Conservation (phyloP, 2,113 vertebrate genomes). For the Leptobrachium leishanense region DNA sequence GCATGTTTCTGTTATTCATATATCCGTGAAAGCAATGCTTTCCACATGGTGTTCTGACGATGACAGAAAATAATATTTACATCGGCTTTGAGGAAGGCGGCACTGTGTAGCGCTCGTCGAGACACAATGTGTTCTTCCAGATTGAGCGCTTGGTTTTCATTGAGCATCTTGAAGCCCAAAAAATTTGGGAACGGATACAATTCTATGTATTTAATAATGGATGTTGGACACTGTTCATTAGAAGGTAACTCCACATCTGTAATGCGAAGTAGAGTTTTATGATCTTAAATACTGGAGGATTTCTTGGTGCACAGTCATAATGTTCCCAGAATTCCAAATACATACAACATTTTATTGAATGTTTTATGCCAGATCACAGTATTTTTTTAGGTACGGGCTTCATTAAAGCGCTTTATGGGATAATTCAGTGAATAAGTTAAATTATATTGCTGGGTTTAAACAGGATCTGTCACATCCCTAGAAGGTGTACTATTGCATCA, state of each 20-base stretch:
- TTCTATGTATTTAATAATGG: conserved; percentile 29
- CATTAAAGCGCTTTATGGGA: too few species aligned
- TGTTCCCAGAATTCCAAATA: conserved; percentile 3
- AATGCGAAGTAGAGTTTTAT: conserved; percentile 11
- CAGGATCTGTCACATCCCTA: too few species aligned
- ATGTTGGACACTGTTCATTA: background rate
- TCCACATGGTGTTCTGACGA: background rate
- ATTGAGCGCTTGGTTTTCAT: background rate
- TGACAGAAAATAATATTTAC: background rate
- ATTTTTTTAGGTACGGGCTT: background rate
- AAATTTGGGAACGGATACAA: conserved; percentile 19
- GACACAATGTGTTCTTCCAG: background rate
- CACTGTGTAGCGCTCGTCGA: background rate
- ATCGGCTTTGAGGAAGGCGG: background rate
- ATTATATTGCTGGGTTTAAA: too few species aligned
- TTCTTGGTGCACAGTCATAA: background rate
- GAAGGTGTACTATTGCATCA: too few species aligned
- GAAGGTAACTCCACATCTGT: conserved; percentile 5
- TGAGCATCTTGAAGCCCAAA: conserved; percentile 3
- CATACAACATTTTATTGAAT: conserved; percentile 18
- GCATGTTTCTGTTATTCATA: background rate
- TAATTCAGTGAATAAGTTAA: too few species aligned
- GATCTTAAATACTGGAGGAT: background rate
- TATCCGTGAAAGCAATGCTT: background rate
- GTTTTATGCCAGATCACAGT: conserved; percentile 6